These are phyloP conservation scores for Hozukius guyotensis DNA, from an alignment of 2,797 vertebrate genomes.

Conservation along the genomic window DNA sequence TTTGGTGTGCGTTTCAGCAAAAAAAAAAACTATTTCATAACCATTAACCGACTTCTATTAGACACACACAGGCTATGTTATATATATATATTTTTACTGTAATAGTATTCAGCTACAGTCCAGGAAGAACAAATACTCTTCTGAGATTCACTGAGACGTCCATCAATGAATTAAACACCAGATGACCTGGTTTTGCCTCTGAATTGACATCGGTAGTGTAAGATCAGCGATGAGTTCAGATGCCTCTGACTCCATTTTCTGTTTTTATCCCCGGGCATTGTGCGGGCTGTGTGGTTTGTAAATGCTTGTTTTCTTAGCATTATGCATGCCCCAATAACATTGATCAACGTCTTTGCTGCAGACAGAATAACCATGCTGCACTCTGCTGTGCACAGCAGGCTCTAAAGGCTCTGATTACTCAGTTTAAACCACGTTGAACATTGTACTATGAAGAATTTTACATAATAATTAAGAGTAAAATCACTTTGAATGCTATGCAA, in stretches of 20 bases:
- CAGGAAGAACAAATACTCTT: background rate
- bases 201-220: constrained; percentile 31
- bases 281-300: constrained; percentile 31
- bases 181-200: constrained; percentile 66
- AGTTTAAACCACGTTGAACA: background rate
- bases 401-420: background rate
- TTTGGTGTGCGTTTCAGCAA: background rate
- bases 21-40: background rate
- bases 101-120: background rate
- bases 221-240: constrained; percentile 40
- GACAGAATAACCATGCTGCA: background rate
- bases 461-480: background rate
- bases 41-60: background rate
- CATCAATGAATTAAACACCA: constrained; percentile 51
- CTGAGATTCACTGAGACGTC: constrained; percentile 41
- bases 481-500: background rate
- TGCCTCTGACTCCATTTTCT: constrained; percentile 24
- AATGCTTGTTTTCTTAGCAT: constrained; percentile 74
- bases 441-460: background rate
- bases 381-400: background rate
- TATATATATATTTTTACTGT: background rate
- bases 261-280: constrained; percentile 32
- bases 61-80: background rate
- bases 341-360: constrained; percentile 1
- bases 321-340: constrained; percentile 67